A percentile compares a stretch with the other conserved stretches of the same genome.
phyloP scores from a whole-genome alignment of 1,140 invertebrate genomes.

The Macrosteles quadrilineatus region DNA sequence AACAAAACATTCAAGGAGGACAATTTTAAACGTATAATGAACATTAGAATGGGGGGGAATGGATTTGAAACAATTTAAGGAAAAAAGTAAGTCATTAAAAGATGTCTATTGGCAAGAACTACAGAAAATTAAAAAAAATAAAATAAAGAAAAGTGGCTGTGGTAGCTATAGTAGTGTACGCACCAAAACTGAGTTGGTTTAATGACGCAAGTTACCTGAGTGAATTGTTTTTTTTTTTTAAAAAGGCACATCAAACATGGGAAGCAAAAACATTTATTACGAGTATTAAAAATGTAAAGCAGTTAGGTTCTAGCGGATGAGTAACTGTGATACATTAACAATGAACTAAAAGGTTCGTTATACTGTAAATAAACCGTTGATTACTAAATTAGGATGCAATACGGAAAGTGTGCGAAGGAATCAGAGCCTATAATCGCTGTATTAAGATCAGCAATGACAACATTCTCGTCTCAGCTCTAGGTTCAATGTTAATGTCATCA shows the following conservation, averaged over 20 bases:
- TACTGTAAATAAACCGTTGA: no score
- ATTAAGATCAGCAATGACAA: no score
- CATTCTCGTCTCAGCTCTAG: no score
- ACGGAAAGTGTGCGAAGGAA: no score
- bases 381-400: no score
- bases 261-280: neutral
- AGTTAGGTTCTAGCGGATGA: no score
- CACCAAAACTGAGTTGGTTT: neutral
- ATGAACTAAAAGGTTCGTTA: no score
- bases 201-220: constrained; percentile 7
- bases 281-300: neutral
- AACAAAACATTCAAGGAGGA: neutral
- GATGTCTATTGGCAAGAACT: neutral
- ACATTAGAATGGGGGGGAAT: neutral
- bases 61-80: neutral
- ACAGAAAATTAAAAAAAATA: constrained; percentile 3
- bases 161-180: neutral
- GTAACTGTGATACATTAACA: no score
- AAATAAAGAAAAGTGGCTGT: neutral
- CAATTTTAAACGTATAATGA: neutral
- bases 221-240: neutral
- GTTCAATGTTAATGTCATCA: no score
- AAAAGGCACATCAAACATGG: constrained; percentile 7
- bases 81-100: constrained; percentile 1
- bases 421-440: no score